phyloP scores from a whole-genome alignment of 2,888 invertebrate species.

The Gryllus longicercus region DNA sequence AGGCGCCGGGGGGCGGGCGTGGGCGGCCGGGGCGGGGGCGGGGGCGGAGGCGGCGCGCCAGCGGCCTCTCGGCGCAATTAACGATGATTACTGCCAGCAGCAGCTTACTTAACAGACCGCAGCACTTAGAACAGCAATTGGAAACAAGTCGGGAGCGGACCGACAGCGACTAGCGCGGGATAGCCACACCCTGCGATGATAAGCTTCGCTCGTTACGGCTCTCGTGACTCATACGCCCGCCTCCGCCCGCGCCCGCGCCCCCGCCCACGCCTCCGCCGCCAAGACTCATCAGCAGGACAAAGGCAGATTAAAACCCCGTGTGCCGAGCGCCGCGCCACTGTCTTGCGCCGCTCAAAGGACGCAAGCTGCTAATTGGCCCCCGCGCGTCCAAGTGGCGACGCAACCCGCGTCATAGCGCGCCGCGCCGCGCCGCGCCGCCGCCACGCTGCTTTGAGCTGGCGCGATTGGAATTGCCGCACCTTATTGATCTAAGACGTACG shows the following conservation, averaged over 20 bases:
- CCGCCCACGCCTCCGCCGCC: background rate
- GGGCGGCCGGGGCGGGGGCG: conserved; percentile 27
- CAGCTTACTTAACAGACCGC: conserved; percentile 17
- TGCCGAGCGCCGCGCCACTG: background rate
- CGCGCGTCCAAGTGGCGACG: background rate
- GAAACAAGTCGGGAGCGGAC: conserved; percentile 4
- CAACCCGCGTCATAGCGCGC: background rate
- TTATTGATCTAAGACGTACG: background rate
- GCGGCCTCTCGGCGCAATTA: conserved; percentile 27
- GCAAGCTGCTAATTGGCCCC: background rate
- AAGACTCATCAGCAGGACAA: conserved; percentile 4
- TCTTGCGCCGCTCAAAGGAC: background rate
- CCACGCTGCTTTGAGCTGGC: no score
- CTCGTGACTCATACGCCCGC: conserved; percentile 1
- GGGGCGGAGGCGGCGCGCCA: conserved; percentile 18
- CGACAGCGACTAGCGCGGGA: background rate
- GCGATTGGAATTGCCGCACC: background rate
- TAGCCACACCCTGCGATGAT: conserved; percentile 17
- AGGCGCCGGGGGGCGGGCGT: conserved; percentile 18
- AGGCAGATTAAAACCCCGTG: background rate
- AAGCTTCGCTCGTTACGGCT: conserved; percentile 4
- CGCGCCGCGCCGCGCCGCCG: background rate
- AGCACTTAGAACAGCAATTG: conserved; percentile 17
- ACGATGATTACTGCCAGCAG: conserved; percentile 30
- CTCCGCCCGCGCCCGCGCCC: background rate